Base-by-base conservation (phyloP, 2,113 vertebrate genomes). In the Tinamus guttatus region DNA sequence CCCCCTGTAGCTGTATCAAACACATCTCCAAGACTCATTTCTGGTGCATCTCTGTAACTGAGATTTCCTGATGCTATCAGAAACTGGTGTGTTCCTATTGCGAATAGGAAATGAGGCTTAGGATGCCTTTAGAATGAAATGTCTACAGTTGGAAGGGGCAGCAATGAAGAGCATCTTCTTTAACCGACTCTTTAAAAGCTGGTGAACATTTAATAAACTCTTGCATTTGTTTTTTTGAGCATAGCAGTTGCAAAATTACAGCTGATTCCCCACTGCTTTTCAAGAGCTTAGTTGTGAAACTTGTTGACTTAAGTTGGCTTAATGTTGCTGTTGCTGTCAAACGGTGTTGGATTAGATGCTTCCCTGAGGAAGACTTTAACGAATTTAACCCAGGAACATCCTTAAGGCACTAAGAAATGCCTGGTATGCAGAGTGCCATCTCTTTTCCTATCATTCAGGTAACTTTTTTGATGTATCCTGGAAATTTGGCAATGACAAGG, bases 161-260 rank as follows among this genome's bases (percentile, higher is more conserved):
- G 27, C 67, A 60, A 0, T 47, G 27, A 76, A 63, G 8, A 87
- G 8, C 25, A 8, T 71, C 36, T 38, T 75, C 71, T 32, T 49
- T 81, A 30, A 38, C 49, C 74, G 49, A 13, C 41, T 74, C 88
- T 56, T 80, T 40, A 27, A 62, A 43, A 67, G 43, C 56, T 69
- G 1, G 77, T 90, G 63, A 59, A 30, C 20, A 36, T 52, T 68
- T 74, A 62, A 81, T 36, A 51, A 77, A 73, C 68, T 85, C 76
- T 59, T 87, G 67, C 68, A 49, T 82, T 94, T 87, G 60, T 75
- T 85, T 88, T 68, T 58, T 76, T 85, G 67, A 88, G 71, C 21
- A 20, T 52, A 67, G 45, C 13, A 27, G 15, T 93, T 90, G 34
- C 0, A 0, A 81, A 91, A 90, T 80, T 56, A 38, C 32, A 69